Evolutionary conservation across 2,888 invertebrate genomes (phyloP).

Genomic region (Fragum whitleyi): DNA sequence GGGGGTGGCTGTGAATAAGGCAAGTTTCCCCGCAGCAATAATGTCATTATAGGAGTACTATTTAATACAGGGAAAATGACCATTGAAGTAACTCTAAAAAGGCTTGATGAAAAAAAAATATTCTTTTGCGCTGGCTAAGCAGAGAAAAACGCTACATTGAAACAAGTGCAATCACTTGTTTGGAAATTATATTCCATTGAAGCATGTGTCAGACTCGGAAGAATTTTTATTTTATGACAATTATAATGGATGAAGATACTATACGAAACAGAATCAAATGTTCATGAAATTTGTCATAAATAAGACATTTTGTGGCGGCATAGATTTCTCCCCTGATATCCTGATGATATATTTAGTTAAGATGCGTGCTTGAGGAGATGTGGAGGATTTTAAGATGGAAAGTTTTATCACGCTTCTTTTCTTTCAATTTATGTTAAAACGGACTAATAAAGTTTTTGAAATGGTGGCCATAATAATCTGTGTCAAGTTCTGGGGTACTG

Average conservation of each 20-base stretch:
- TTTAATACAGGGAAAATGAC: background rate
- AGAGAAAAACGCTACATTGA: background rate
- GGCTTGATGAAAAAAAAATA: background rate
- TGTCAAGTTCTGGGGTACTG: background rate
- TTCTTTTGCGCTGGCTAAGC: background rate
- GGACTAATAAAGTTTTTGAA: background rate
- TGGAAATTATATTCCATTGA: background rate
- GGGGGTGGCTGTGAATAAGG: background rate
- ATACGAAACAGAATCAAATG: background rate
- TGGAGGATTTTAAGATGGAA: background rate
- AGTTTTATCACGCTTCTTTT: no score
- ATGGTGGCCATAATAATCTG: background rate
- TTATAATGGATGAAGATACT: background rate
- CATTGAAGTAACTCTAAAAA: background rate
- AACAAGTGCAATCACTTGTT: background rate
- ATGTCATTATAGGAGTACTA: background rate
- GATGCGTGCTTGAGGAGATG: background rate
- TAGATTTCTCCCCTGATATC: background rate
- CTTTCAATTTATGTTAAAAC: no score
- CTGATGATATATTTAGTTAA: background rate
- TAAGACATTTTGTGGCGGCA: no score
- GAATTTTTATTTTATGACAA: background rate
- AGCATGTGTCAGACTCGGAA: constrained; percentile 1
- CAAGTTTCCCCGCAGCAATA: background rate
- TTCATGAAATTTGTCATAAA: background rate